Conservation (phyloP, 1,140 invertebrate species). For the Drosophila littoralis region DNA sequence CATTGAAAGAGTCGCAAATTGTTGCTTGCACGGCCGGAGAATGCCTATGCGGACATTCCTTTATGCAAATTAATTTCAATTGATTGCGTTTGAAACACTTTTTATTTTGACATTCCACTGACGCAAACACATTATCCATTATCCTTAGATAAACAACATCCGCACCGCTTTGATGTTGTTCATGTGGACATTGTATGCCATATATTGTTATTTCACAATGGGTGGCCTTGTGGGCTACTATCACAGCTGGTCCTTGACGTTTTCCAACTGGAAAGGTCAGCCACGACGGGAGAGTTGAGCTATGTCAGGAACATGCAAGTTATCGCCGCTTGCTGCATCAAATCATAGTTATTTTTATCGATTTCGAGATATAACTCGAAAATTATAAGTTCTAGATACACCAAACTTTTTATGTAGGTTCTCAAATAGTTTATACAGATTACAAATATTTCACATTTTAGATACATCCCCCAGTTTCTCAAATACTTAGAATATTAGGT, state of each 20-base stretch:
- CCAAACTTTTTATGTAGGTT: too few relatives aligned
- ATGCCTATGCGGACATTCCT: constrained; percentile 70
- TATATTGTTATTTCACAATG: constrained; percentile 56
- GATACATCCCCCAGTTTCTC: too few relatives aligned
- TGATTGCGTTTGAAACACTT: constrained; percentile 75
- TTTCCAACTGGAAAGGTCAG: not conserved
- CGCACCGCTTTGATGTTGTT: constrained; percentile 65
- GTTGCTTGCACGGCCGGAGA: constrained; percentile 8
- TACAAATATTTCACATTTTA: too few relatives aligned
- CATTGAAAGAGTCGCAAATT: constrained; percentile 15
- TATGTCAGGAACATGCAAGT: not conserved
- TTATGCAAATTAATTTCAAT: constrained; percentile 83
- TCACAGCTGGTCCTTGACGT: too few relatives aligned
- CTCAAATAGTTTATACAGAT: too few relatives aligned
- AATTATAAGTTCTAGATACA: too few relatives aligned
- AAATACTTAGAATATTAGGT: too few relatives aligned
- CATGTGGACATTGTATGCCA: constrained; percentile 67
- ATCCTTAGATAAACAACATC: constrained; percentile 69
- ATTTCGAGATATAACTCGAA: too few relatives aligned
- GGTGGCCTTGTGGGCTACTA: constrained; percentile 11
- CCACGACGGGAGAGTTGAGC: not conserved
- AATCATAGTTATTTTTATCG: not conserved
- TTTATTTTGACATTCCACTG: constrained; percentile 77
- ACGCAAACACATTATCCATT: constrained; percentile 62
- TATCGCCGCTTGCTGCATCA: too few relatives aligned